Base-by-base conservation (phyloP, 2,888 invertebrate species). In the Tiliacea citrago region DNA sequence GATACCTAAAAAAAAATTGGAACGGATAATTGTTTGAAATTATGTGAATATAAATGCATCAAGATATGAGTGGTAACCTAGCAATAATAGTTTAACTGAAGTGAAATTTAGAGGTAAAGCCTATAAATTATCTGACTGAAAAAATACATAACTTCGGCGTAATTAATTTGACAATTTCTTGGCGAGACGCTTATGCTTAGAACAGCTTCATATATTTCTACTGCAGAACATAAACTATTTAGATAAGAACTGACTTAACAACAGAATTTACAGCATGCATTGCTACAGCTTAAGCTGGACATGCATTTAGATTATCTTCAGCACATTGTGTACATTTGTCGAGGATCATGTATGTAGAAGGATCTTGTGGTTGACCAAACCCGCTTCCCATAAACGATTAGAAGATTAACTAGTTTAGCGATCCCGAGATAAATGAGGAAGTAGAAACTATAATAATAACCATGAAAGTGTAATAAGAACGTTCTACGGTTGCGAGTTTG, bases 161-260 rank as follows among this genome's bases (percentile, higher is more conserved):
- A 39, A 39, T 7, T 39, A 39, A 2, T 39, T 39, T 5, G 13
- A 45, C 45, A 47, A 47, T 6, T 55, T 67, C 5, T 24, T 8
- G 21, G 12, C 0, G 21, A 21, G 35, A 35, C 60, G 35, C 0
- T 18, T 18, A 67, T 8, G 6, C 9, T 21, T 13, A 45, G 24
- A 55, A 13, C 7, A 45, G 45, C 49, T 18, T 18, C 1, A 39
- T 61, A 29, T 29, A 45, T 10, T 29, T n/a, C 18, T 10, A 21
- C 29, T 29, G 58, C 12, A 42, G 9, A 24, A 21, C 21, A 58
- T 77, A 67, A 77, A 45, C 45, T 29, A 58, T 42, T 42, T 7
- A 51, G 57, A 77, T 77, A 76, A 53, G 42, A 77, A 75, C 49
- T 49, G n/a, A n/a, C 49, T n/a, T 24, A 75, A 57, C 42, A 29